Evolutionary conservation across 92 coral and sea anemone genomes (phyloP).

Genomic region (Siderastrea radians): DNA sequence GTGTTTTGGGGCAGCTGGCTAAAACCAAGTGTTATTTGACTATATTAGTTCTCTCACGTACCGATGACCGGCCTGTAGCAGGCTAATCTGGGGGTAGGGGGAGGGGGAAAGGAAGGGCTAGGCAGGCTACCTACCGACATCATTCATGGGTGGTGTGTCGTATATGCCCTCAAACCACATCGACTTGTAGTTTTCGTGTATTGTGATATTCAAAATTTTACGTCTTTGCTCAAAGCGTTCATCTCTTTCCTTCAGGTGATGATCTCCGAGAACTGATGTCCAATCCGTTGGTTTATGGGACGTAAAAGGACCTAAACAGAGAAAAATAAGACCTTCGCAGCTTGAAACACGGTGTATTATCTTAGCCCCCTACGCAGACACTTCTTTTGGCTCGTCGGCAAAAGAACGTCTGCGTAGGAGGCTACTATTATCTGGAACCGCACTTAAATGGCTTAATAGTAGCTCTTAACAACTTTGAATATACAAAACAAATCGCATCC

Average conservation of each 20-base stretch:
- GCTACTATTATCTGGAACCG: no score
- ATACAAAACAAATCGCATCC: no score
- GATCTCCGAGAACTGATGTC: constrained; percentile 78
- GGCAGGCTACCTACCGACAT: constrained; percentile 68
- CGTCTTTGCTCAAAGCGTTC: constrained; percentile 70
- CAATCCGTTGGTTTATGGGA: constrained; percentile 82
- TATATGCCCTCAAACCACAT: constrained; percentile 94
- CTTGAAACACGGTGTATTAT: background rate
- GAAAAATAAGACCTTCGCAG: background rate
- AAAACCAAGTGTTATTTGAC: no score
- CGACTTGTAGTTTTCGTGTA: constrained; percentile 78
- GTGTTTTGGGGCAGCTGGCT: no score
- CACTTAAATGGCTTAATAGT: no score
- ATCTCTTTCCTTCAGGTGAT: constrained; percentile 46
- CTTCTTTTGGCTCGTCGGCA: no score
- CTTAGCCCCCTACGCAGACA: background rate
- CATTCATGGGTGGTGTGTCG: constrained; percentile 86
- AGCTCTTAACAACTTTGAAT: no score
- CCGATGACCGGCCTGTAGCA: no score
- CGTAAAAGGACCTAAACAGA: constrained; percentile 70
- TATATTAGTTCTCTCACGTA: no score
- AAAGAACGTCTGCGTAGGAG: no score
- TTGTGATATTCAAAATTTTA: constrained; percentile 61
- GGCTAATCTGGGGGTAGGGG: no score
- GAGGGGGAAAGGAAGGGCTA: no score